These are phyloP conservation scores for Microplitis demolitor DNA, from an alignment of 1,140 invertebrate genomes.

Conservation along the genomic window DNA sequence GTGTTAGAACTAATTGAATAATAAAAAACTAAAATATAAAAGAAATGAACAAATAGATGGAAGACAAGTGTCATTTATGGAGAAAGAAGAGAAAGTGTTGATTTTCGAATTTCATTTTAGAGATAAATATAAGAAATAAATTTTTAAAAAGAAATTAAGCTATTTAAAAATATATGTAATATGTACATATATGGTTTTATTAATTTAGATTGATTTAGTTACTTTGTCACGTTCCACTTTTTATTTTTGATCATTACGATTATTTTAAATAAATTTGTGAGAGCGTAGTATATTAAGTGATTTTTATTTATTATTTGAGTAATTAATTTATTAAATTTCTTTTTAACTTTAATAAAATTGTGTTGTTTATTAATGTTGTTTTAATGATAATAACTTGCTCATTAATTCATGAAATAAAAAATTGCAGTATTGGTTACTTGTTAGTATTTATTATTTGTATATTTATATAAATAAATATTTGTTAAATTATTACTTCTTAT, in stretches of 20 bases:
- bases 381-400: too few species aligned
- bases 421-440: too few species aligned
- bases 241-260: not conserved
- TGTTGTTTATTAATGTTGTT: too few species aligned
- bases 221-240: not conserved
- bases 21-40: not conserved
- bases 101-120: not conserved
- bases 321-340: too few species aligned
- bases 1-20: not conserved
- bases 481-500: too few species aligned
- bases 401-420: too few species aligned
- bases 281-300: not conserved
- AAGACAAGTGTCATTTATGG: not conserved
- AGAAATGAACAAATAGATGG: not conserved
- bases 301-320: too few species aligned
- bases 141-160: not conserved
- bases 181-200: too few species aligned
- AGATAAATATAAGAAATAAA: not conserved
- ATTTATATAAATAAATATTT: too few species aligned
- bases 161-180: not conserved
- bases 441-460: too few species aligned
- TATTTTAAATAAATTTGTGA: not conserved
- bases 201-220: not conserved
- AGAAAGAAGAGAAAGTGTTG: not conserved
- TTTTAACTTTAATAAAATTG: too few species aligned